These are phyloP conservation scores for Stegodyphus dumicola DNA, from an alignment of 1,140 invertebrate genomes.

Conservation along the genomic window DNA sequence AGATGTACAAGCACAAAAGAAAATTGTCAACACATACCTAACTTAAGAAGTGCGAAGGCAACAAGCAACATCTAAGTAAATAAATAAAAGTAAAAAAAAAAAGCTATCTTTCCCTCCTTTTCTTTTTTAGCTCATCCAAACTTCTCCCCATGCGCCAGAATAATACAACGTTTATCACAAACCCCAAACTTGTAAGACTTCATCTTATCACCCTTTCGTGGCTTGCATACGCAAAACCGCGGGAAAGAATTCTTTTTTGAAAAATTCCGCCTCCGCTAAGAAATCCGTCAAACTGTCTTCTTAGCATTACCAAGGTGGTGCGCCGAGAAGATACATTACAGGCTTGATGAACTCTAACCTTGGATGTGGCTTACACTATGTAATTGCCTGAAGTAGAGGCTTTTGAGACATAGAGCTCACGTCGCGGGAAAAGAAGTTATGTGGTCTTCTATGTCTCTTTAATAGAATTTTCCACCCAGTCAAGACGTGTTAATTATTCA, in stretches of 20 bases:
- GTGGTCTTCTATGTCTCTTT: conserved; percentile 43
- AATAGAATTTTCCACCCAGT: conserved; percentile 43
- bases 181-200: conserved; percentile 58
- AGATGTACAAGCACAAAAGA: too few relatives aligned
- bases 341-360: conserved; percentile 57
- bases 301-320: conserved; percentile 39
- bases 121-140: neutral
- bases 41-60: too few relatives aligned
- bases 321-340: conserved; percentile 53
- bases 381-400: conserved; percentile 50
- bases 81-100: too few relatives aligned
- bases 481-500: conserved; percentile 60
- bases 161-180: conserved; percentile 57
- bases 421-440: conserved; percentile 36
- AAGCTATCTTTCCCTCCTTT: too few relatives aligned
- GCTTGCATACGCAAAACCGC: conserved; percentile 53
- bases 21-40: too few relatives aligned
- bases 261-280: conserved; percentile 42
- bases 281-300: conserved; percentile 60
- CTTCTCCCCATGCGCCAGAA: conserved; percentile 23
- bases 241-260: conserved; percentile 45
- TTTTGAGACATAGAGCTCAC: conserved; percentile 27
- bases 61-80: too few relatives aligned
- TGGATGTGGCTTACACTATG: conserved; percentile 46
- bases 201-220: conserved; percentile 56